These are phyloP conservation scores for Lycocerus yunnanus DNA, from an alignment of 2,888 invertebrate genomes.

Conservation along the genomic window DNA sequence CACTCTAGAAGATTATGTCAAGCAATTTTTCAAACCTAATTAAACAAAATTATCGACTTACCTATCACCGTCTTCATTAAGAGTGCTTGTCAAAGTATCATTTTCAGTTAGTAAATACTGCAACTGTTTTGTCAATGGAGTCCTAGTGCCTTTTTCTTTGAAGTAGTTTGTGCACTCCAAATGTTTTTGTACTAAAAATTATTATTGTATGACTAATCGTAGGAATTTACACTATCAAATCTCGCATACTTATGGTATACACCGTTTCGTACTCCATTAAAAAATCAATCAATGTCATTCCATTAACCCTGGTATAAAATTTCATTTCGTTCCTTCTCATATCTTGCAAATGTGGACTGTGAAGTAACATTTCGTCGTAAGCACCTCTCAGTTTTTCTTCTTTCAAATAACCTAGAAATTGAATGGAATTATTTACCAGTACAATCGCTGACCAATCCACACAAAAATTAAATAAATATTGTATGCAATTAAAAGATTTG, in stretches of 20 bases:
- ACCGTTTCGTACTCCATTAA: slow-evolving; percentile 50
- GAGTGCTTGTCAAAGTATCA: slow-evolving; percentile 6
- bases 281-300: slow-evolving; percentile 49
- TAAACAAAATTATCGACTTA: neutral
- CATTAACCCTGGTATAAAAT: slow-evolving; percentile 45
- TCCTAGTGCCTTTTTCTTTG: slow-evolving; percentile 37
- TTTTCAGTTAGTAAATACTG: slow-evolving; percentile 45
- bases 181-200: slow-evolving; percentile 49
- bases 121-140: slow-evolving; percentile 44
- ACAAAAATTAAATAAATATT: neutral
- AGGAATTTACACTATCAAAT: neutral
- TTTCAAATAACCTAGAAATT: slow-evolving; percentile 51
- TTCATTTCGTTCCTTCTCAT: slow-evolving; percentile 35
- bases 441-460: neutral
- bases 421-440: neutral
- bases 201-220: slow-evolving; percentile 1
- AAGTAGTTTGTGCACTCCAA: slow-evolving; percentile 50
- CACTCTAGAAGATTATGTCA: neutral
- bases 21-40: neutral
- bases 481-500: neutral
- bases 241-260: slow-evolving; percentile 48
- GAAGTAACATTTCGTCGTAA: slow-evolving; percentile 47
- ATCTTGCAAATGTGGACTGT: slow-evolving; percentile 42
- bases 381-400: slow-evolving; percentile 45
- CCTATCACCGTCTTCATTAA: neutral